A percentile compares a stretch with the other conserved stretches of the same genome.
Evolutionary conservation across 2,113 vertebrate species (phyloP).

Genomic region (Hydropotes inermis): DNA sequence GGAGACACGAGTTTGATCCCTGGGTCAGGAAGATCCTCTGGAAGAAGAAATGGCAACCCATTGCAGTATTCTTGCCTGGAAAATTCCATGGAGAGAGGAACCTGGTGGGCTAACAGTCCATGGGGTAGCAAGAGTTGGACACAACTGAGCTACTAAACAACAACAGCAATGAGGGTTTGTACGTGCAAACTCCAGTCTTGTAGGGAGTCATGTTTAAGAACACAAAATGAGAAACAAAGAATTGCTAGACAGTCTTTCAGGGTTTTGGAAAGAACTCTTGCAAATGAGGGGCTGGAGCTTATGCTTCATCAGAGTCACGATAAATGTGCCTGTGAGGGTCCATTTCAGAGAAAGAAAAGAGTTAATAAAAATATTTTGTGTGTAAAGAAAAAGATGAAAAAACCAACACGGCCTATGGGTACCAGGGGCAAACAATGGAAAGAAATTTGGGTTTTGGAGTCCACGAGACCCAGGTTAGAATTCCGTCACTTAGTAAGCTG

Average conservation of each 20-base stretch:
- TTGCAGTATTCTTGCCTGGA: background rate
- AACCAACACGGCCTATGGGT: background rate
- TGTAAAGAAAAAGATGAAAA: background rate
- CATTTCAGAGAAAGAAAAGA: background rate
- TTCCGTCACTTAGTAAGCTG: background rate
- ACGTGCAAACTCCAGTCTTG: background rate
- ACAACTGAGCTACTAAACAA: background rate
- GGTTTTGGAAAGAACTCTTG: accelerated
- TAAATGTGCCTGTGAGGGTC: background rate
- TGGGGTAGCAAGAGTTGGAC: background rate
- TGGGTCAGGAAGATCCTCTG: background rate
- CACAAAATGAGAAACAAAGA: background rate
- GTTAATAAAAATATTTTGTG: background rate
- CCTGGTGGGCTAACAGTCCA: background rate
- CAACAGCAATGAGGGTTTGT: background rate
- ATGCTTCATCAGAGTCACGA: accelerated
- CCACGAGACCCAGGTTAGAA: background rate
- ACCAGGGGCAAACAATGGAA: background rate
- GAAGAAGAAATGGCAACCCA: background rate
- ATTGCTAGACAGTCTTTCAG: background rate
- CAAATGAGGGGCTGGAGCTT: background rate
- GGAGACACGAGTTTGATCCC: background rate
- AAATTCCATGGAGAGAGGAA: background rate
- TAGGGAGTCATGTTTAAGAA: background rate
- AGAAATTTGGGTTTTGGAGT: background rate